Evolutionary conservation across 2,113 vertebrate species (phyloP).

Genomic region (Rhizomys pruinosus): DNA sequence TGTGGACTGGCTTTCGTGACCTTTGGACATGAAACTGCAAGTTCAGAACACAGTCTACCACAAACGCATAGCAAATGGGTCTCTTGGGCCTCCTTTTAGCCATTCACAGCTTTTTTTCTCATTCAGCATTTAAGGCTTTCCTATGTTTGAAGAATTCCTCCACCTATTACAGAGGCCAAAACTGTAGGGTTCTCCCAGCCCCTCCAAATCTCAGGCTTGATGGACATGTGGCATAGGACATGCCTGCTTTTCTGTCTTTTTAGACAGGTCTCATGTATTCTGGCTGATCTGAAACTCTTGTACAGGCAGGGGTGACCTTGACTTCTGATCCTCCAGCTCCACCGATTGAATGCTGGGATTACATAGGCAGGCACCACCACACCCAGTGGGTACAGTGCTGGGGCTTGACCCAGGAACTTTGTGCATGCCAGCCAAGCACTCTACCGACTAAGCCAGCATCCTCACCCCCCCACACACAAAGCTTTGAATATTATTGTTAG

Average conservation of each 20-base stretch:
- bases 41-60: not conserved
- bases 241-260: too few species aligned
- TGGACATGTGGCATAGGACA: not conserved
- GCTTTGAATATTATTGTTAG: constrained; percentile 35
- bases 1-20: not conserved
- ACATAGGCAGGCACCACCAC: too few species aligned
- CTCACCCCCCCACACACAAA: not conserved
- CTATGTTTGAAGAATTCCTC: not conserved
- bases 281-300: not conserved
- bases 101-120: not conserved
- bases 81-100: not conserved
- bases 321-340: not conserved
- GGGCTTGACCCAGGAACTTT: too few species aligned
- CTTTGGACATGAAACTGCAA: not conserved
- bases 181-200: not conserved
- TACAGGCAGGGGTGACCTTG: not conserved
- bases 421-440: not conserved
- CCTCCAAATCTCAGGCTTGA: not conserved
- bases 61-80: not conserved
- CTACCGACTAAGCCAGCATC: not conserved
- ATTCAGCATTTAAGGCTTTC: not conserved
- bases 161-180: not conserved
- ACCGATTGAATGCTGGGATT: not conserved
- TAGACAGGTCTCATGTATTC: not conserved
- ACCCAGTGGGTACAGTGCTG: not conserved